Base-by-base conservation (phyloP, 1,140 invertebrate species). In the Akabosia matsudoensis region DNA sequence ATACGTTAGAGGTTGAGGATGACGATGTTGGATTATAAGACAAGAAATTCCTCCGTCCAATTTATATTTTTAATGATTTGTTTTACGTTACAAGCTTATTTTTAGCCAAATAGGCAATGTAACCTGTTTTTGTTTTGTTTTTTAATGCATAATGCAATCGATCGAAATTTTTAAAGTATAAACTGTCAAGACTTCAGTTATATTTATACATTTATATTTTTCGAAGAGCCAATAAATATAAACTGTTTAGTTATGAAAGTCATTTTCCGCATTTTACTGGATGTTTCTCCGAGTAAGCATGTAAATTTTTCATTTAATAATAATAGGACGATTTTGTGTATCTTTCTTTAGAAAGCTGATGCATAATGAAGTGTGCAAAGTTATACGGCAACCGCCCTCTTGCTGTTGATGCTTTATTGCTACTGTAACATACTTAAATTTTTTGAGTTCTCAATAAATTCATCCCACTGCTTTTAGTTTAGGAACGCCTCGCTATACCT, bases 131-230 rank as follows among this genome's bases (percentile, higher is more conserved):
- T 61, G 54, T 61, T 45, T 45, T 7, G n/a, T 51, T 13, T 61
- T 61, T 61, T n/a, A 16, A 61, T 61, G 54, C 54, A 22, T 16
- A 61, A 61, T 61, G 54, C 54, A 61, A 61, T n/a, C 54, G 24
- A 61, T 61, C 54, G 14, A 61, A 61, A 61, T 61, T 61, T 61
- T 61, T 61, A 61, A n/a, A 61, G 54, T 61, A 61, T 16, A 61
- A 16, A 61, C 13, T 16, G 13, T 61, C 3, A 61, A 61, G 54
- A 61, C 54, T 61, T 61, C 4, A 61, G 37, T 45, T 45, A 61
- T 61, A 16, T 61, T 16, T 61, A 22, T 61, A 61, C 45, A n/a
- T n/a, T n/a, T n/a, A n/a, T n/a, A n/a, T n/a, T 45, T 45, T 45
- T 45, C 7, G 18, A 10, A 18, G 18, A 45, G 18, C 37, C 37